phyloP scores from a whole-genome alignment of 2,888 invertebrate species.

The Patella depressa region DNA sequence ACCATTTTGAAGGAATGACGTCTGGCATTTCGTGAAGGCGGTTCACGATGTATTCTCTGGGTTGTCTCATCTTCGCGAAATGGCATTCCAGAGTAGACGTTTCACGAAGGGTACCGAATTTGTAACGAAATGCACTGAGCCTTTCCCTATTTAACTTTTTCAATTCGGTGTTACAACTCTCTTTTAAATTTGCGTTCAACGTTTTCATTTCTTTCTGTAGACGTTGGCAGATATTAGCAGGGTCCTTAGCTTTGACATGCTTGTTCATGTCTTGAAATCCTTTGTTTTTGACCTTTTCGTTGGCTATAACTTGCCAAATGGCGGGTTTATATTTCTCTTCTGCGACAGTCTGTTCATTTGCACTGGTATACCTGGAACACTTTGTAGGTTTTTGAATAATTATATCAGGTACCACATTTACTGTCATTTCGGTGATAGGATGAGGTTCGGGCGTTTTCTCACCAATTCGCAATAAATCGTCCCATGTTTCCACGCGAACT shows the following conservation, averaged over 20 bases:
- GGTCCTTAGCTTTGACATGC: no score
- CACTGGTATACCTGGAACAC: no score
- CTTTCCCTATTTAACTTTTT: constrained; percentile 48
- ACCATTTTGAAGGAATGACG: constrained; percentile 33
- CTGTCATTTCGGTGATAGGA: no score
- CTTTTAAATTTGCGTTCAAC: constrained; percentile 9
- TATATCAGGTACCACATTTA: no score
- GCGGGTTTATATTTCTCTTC: neutral
- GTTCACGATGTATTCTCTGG: constrained; percentile 21
- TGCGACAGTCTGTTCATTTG: neutral
- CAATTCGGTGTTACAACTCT: constrained; percentile 42
- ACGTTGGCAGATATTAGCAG: neutral
- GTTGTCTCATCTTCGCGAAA: constrained; percentile 28
- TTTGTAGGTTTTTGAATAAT: no score
- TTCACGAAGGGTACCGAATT: constrained; percentile 36
- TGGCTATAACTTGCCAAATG: neutral
- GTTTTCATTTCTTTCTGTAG: neutral
- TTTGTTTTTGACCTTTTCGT: neutral
- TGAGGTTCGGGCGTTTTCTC: neutral
- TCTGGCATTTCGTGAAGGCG: neutral
- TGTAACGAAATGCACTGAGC: constrained; percentile 41
- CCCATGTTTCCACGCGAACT: neutral
- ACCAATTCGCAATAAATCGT: neutral
- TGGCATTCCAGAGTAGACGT: constrained; percentile 43
- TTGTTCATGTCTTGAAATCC: no score